phyloP scores from a whole-genome alignment of 2,888 invertebrate genomes.

The Monoplex corrugatus region DNA sequence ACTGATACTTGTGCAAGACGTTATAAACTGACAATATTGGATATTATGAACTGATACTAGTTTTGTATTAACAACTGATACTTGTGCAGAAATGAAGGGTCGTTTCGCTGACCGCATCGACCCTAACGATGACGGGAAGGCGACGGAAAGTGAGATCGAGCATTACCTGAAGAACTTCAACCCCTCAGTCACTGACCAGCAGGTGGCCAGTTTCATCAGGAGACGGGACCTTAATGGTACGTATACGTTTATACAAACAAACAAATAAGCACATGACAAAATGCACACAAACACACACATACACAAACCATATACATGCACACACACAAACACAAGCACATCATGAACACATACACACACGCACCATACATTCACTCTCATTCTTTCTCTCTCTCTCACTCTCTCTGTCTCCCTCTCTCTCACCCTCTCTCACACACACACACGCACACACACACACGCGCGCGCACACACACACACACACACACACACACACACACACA shows the following conservation, averaged over 20 bases:
- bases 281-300: neutral
- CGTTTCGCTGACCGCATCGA: constrained; percentile 70
- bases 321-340: neutral
- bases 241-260: neutral
- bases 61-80: no score
- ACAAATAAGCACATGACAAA: neutral
- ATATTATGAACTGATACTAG: no score
- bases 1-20: no score
- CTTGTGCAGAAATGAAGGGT: constrained; percentile 65
- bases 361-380: no score
- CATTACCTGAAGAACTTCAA: constrained; percentile 69
- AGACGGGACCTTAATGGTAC: constrained; percentile 68
- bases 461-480: no score
- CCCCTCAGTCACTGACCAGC: constrained; percentile 62
- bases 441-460: no score
- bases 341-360: no score
- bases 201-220: constrained; percentile 64
- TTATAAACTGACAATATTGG: no score
- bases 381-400: no score
- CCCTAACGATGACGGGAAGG: constrained; percentile 68
- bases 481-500: no score
- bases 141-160: constrained; percentile 68
- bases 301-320: neutral
- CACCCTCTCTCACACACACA: no score
- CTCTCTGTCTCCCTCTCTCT: no score